Conservation (phyloP, 2,113 vertebrate genomes). For the Stigmatopora argus region DNA sequence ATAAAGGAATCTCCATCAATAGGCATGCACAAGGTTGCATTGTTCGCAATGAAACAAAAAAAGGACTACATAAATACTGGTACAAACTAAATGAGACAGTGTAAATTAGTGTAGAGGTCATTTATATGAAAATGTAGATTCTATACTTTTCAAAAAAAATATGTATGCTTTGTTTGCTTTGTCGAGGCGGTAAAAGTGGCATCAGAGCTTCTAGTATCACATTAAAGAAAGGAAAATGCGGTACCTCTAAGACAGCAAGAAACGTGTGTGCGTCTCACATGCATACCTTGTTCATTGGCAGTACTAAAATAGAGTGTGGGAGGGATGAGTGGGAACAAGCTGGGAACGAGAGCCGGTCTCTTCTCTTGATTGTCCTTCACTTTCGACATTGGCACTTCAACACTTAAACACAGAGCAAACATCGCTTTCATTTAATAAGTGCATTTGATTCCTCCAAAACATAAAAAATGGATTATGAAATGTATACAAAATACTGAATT, state of each 20-base stretch:
- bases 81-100: neutral
- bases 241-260: neutral
- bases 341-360: slow-evolving; percentile 82
- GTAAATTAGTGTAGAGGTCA: neutral
- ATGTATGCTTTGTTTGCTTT: neutral
- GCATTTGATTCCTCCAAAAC: neutral
- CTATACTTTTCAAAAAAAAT: neutral
- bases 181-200: neutral
- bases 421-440: neutral
- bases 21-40: too few species aligned
- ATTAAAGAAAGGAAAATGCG: too few species aligned
- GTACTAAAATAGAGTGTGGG: slow-evolving; percentile 93
- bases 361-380: slow-evolving; percentile 69
- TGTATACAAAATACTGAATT: neutral
- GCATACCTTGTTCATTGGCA: slow-evolving; percentile 83
- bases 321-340: slow-evolving; percentile 83
- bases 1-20: too few species aligned
- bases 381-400: slow-evolving; percentile 61
- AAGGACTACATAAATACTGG: too few species aligned
- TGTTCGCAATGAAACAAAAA: too few species aligned
- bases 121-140: neutral
- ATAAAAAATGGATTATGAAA: neutral
- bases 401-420: slow-evolving; percentile 35
- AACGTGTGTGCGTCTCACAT: neutral
- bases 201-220: neutral